These are phyloP conservation scores for Punctoribates punctum DNA, from an alignment of 2,888 invertebrate genomes.

Conservation along the genomic window DNA sequence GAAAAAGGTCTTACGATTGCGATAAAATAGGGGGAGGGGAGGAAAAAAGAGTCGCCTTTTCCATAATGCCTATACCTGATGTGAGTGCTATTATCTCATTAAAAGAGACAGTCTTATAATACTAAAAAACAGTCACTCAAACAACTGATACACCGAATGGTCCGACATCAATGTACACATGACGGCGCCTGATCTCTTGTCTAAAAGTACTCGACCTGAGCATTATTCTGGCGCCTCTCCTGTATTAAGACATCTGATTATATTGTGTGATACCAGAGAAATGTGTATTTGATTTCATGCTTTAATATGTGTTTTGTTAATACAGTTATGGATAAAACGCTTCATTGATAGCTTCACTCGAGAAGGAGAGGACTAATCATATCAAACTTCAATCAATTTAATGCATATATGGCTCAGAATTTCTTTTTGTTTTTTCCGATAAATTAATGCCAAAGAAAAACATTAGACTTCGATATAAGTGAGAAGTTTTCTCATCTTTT, in stretches of 20 bases:
- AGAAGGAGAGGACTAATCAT: too few relatives aligned
- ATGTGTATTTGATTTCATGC: conserved; percentile 6
- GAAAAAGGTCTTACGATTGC: conserved; percentile 18
- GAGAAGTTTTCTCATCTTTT: too few relatives aligned
- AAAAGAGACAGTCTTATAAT: conserved; percentile 3
- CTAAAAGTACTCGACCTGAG: conserved; percentile 21
- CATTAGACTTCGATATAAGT: too few relatives aligned
- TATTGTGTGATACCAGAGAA: conserved; percentile 15
- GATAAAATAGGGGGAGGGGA: background rate
- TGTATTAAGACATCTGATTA: conserved; percentile 28
- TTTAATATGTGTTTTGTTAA: background rate
- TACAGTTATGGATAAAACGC: too few relatives aligned
- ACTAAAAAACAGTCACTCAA: conserved; percentile 2
- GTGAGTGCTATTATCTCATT: conserved; percentile 24
- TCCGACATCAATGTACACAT: conserved; percentile 15
- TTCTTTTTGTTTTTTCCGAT: too few relatives aligned
- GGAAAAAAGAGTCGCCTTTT: background rate
- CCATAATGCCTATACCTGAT: conserved; percentile 22
- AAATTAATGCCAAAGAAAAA: too few relatives aligned
- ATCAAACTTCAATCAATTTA: too few relatives aligned
- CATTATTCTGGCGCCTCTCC: conserved; percentile 26
- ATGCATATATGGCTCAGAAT: too few relatives aligned
- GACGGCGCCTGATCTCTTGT: conserved; percentile 26
- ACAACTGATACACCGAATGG: background rate
- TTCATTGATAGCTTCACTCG: too few relatives aligned